A percentile compares a stretch with the other conserved stretches of the same genome.
Evolutionary conservation across 1,140 invertebrate genomes (phyloP).

Genomic region (Drosophila quadrilineata): DNA sequence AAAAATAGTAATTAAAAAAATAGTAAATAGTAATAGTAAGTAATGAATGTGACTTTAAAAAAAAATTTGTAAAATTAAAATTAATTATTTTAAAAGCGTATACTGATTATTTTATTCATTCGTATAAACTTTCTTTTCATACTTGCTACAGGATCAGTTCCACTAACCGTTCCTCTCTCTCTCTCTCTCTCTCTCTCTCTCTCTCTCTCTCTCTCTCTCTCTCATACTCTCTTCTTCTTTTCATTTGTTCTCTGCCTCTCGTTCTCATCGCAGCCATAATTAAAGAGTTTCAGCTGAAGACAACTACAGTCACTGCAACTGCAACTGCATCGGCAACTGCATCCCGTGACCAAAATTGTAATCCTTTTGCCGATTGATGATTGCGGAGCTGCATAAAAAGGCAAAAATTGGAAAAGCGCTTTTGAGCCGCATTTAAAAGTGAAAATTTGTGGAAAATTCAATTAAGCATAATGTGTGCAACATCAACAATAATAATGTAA

Average conservation of each 20-base stretch:
- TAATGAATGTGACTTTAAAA: too few species aligned
- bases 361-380: constrained; percentile 8
- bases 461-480: constrained; percentile 12
- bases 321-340: background rate
- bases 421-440: constrained; percentile 16
- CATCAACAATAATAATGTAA: constrained; percentile 41
- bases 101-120: background rate
- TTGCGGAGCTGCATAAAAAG: constrained; percentile 25
- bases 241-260: too few species aligned
- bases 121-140: background rate
- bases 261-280: too few species aligned
- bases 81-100: background rate
- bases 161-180: too few species aligned
- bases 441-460: constrained; percentile 23
- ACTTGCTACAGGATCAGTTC: too few species aligned
- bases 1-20: background rate
- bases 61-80: too few species aligned
- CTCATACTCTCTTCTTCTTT: too few species aligned
- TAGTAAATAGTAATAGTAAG: too few species aligned
- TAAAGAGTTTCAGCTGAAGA: too few species aligned
- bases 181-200: too few species aligned
- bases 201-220: too few species aligned
- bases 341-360: constrained; percentile 5
- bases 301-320: constrained; percentile 4
- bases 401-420: constrained; percentile 4